These are phyloP conservation scores for Tryphoninae sp. DNA, from an alignment of 2,888 invertebrate species.

Conservation along the genomic window DNA sequence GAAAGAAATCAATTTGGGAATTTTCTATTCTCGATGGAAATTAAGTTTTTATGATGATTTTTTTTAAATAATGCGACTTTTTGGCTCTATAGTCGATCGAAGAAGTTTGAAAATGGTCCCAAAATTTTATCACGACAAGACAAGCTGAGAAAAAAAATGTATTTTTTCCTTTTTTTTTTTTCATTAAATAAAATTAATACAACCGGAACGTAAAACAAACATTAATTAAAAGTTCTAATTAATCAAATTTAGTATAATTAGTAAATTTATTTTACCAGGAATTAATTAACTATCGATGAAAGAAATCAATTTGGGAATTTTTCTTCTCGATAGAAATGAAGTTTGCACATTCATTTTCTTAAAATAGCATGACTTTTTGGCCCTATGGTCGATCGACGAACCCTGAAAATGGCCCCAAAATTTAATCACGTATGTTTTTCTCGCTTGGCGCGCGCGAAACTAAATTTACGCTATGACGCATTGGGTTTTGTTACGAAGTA, in stretches of 20 bases:
- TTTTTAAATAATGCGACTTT: neutral
- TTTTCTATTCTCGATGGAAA: neutral
- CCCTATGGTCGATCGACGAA: neutral
- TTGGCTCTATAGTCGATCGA: neutral
- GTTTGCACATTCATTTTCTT: neutral
- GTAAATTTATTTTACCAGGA: neutral
- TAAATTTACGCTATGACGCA: neutral
- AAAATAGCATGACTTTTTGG: neutral
- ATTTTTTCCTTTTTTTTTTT: neutral
- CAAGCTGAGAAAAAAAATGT: too few species aligned
- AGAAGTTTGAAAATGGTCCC: neutral
- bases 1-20: neutral
- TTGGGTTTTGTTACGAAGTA: neutral
- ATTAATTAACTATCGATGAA: neutral
- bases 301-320: neutral
- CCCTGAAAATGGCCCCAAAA: neutral
- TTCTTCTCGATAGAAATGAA: neutral
- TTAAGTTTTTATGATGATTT: neutral
- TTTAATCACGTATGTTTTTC: neutral
- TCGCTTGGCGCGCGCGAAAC: neutral
- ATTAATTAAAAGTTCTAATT: too few species aligned
- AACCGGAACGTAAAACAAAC: too few species aligned
- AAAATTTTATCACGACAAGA: neutral
- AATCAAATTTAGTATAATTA: too few species aligned
- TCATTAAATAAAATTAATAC: too few species aligned